These are phyloP conservation scores for Mormoops blainvillei DNA, from an alignment of 2,113 vertebrate genomes.

Conservation along the genomic window DNA sequence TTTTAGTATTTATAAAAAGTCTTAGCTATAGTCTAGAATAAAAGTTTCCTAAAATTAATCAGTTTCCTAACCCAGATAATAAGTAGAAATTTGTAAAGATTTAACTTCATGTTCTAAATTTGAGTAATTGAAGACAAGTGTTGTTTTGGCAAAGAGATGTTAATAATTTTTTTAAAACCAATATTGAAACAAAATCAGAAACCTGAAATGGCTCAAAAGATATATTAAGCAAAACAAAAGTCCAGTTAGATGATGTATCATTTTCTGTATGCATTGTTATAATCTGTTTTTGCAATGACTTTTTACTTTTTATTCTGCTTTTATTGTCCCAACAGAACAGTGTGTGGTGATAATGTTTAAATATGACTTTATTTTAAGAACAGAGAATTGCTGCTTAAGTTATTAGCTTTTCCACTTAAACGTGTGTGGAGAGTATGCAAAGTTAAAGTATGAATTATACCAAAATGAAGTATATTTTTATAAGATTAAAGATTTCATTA, in stretches of 20 bases:
- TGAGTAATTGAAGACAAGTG: not conserved
- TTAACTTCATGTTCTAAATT: not conserved
- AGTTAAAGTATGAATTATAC: constrained; percentile 31
- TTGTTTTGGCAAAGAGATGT: constrained; percentile 10
- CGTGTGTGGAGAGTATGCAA: not conserved
- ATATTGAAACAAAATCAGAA: constrained; percentile 35
- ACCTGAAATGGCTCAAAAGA: not conserved
- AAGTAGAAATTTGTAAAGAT: not conserved
- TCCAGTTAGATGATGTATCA: not conserved
- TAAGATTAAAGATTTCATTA: constrained; percentile 11
- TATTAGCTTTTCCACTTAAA: not conserved
- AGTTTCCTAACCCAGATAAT: not conserved
- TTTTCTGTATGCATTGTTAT: not conserved
- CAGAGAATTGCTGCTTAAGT: not conserved
- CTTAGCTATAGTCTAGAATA: not conserved
- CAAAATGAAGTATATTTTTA: not conserved
- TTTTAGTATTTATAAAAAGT: not conserved
- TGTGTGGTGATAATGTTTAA: constrained; percentile 27
- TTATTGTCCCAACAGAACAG: constrained; percentile 16
- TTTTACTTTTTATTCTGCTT: not conserved
- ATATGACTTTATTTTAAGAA: not conserved
- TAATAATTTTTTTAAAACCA: not conserved
- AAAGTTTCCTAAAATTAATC: not conserved
- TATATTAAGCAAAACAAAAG: not conserved
- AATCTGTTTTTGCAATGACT: not conserved